Base-by-base conservation (phyloP, 2,888 invertebrate species). In the Plutella xylostella region DNA sequence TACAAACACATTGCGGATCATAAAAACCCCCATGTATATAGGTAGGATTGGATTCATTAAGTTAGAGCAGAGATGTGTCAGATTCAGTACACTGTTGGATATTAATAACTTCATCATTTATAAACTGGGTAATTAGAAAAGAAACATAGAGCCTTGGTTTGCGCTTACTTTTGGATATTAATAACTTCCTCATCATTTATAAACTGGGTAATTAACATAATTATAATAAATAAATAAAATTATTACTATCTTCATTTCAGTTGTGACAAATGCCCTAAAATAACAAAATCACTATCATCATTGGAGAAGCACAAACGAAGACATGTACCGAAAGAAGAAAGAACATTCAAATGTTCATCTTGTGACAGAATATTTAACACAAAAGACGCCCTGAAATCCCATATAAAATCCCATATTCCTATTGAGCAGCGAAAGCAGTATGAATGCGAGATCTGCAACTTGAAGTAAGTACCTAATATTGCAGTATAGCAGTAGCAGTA, bases 1-100 rank as follows among this genome's bases (percentile, higher is more conserved):
- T 85, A 85, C 52, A 84, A 85, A 60, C 86, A 86, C 55, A 70
- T 85, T 30, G 73, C 82, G 49, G 84, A 83, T 52, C 85, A 86
- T 55, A 84, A 78, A 54, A 80, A 79, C 51, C 84, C 84, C 9
- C 72, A 78, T 60, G 65, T 75, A 18, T 64, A 28, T 28, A 28
- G 28, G 28, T 28, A 28, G 9, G 25, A 25, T n/a, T n/a, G n/a
- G n/a, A n/a, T n/a, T n/a, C n/a, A n/a, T n/a, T n/a, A n/a, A n/a
- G n/a, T n/a, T n/a, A n/a, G n/a, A n/a, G n/a, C n/a, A n/a, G n/a
- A n/a, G n/a, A n/a, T n/a, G n/a, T n/a, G n/a, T n/a, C n/a, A n/a
- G n/a, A n/a, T n/a, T n/a, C n/a, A n/a, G n/a, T n/a, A n/a, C n/a
- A n/a, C n/a, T n/a, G n/a, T n/a, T n/a, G n/a, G n/a, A n/a, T n/a